Base-by-base conservation (phyloP, 2,797 vertebrate species). In the Artibeus lituratus region DNA sequence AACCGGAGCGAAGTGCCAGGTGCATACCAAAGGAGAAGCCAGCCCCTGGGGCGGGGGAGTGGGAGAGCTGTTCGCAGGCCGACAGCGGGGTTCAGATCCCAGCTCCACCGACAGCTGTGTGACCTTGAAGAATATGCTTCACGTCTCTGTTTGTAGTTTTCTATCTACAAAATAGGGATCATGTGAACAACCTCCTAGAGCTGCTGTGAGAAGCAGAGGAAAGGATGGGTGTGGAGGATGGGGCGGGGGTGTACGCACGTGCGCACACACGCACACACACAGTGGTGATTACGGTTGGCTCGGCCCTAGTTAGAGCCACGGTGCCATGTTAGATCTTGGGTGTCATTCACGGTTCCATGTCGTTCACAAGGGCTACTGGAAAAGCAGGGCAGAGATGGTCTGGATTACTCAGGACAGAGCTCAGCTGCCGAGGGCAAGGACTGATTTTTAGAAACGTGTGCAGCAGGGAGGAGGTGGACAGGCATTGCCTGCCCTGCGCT, bases 11-110 rank as follows among this genome's bases (percentile, higher is more conserved):
- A 22, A 87, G 67, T 44, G 42, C 24, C 15, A 70, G 57, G 18
- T 12, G 2, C 4, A 16, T 21, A 19, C 10, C 47, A 83, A 77
- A 90, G 49, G n/a, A 59, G 29, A 62, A 15, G 32, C 32, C 24
- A 49, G 70, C 65, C 26, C 10, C 9, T 0, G 24, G 32, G 53
- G 21, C 39, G 42, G 21, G 39, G 26, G 24, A 19, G 8, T n/a
- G 47, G 24, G 2, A 70, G 29, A 76, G 2, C 73, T 74, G 59
- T 32, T 15, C 59, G 26, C 35, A 51, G 35, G 16, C 3, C 29
- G 70, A 39, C 47, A 35, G 51, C 77, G 67, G 59, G 47, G 65
- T 49, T 96, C 93, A 22, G n/a, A 80, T 86, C 39, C 37, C 15
- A 77, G 49, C 49, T 78, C 55, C 5, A 47, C 65, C 32, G 5